Conservation (phyloP, 2,797 vertebrate genomes). For the Meriones psammophilus region DNA sequence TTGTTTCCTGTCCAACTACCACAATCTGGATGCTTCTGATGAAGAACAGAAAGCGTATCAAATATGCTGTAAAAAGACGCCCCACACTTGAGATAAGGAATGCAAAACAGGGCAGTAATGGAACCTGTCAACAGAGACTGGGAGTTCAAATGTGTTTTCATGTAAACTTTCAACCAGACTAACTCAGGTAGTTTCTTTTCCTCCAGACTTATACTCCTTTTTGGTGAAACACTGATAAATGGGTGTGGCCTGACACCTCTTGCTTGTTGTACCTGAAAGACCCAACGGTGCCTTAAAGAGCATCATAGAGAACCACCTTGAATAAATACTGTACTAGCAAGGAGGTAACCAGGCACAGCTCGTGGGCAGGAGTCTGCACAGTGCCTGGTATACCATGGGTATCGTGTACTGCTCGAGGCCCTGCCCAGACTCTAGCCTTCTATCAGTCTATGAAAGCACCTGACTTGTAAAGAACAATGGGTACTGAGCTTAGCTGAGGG, state of each 20-base stretch:
- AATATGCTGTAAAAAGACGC: neutral
- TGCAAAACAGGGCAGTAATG: neutral
- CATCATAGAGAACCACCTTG: neutral
- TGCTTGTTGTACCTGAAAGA: neutral
- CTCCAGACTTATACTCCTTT: neutral
- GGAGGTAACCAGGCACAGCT: neutral
- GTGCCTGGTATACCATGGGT: no score
- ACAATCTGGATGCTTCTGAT: neutral
- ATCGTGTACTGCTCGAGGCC: fast-evolving
- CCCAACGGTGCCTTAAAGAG: neutral
- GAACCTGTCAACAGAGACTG: neutral
- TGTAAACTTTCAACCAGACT: neutral
- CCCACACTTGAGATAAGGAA: neutral
- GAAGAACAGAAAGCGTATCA: neutral
- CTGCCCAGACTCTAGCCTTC: neutral
- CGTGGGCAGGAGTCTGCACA: neutral
- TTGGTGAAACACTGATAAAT: neutral
- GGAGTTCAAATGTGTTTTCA: neutral
- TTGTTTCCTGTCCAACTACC: neutral
- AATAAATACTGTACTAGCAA: neutral
- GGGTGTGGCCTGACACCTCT: neutral
- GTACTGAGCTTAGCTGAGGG: neutral
- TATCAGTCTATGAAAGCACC: neutral
- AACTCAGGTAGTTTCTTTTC: neutral
- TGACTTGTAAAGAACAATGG: neutral